Evolutionary conservation across 2,888 invertebrate species (phyloP).

Genomic region (Lithophane leautieri): DNA sequence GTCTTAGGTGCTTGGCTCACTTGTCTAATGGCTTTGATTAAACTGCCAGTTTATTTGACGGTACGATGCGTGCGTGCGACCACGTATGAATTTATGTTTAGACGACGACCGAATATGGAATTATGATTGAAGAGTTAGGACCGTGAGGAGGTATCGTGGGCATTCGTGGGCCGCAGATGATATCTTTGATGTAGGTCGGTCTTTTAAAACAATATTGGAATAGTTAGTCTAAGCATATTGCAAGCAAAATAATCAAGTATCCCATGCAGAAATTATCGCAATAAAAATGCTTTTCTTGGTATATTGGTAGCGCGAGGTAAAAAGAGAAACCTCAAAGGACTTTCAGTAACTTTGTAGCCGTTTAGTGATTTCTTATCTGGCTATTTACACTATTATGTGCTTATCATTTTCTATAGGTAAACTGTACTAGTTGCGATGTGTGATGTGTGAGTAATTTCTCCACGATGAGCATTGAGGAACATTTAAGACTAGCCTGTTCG

Average conservation of each 20-base stretch:
- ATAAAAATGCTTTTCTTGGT: neutral
- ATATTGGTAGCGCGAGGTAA: neutral
- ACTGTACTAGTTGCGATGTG: too few species aligned
- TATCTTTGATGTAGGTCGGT: neutral
- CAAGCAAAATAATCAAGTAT: neutral
- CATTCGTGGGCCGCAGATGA: neutral
- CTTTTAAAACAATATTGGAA: neutral
- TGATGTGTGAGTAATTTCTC: neutral
- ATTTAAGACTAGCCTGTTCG: neutral
- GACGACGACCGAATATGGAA: conserved; percentile 84
- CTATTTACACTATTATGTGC: neutral
- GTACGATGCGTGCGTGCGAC: conserved; percentile 88
- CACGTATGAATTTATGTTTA: conserved; percentile 90
- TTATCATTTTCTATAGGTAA: neutral
- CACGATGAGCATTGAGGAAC: neutral
- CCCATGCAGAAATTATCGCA: neutral
- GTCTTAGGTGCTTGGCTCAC: conserved; percentile 87
- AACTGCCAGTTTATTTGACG: conserved; percentile 91
- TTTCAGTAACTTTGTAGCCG: too few species aligned
- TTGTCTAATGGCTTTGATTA: conserved; percentile 90
- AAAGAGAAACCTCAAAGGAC: neutral
- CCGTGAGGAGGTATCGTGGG: conserved; percentile 65
- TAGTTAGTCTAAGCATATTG: neutral
- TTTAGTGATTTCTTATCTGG: neutral
- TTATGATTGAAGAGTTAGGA: conserved; percentile 84